These are phyloP conservation scores for Bombus picipes DNA, from an alignment of 1,140 invertebrate genomes.

Conservation along the genomic window DNA sequence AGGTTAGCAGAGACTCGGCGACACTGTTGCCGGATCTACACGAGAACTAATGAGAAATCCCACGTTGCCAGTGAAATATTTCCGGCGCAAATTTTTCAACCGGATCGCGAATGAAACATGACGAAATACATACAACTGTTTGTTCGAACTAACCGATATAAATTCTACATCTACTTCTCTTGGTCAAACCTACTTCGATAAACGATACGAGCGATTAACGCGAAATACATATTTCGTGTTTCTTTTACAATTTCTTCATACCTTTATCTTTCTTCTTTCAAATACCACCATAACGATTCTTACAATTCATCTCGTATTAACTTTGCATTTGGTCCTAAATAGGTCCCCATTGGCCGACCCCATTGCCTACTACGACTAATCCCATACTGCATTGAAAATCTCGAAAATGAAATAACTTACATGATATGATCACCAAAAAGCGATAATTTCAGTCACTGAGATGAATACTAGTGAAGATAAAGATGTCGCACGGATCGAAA, in stretches of 20 bases:
- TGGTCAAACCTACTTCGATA: neutral
- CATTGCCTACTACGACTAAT: too few relatives aligned
- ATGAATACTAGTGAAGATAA: neutral
- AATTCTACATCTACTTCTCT: neutral
- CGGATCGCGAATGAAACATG: conserved; percentile 36
- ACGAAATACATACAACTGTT: conserved; percentile 21
- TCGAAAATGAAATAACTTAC: neutral
- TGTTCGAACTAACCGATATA: neutral
- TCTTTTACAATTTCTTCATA: neutral
- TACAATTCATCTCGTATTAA: neutral
- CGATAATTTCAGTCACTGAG: neutral
- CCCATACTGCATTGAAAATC: neutral
- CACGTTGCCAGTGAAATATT: conserved; percentile 65
- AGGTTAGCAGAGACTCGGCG: conserved; percentile 43
- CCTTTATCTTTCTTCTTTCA: neutral
- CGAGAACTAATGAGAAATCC: conserved; percentile 28
- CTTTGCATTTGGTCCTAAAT: neutral
- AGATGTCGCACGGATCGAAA: neutral
- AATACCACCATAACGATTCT: neutral
- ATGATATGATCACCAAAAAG: neutral
- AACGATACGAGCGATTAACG: neutral
- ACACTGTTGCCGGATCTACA: conserved; percentile 61
- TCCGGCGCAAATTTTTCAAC: conserved; percentile 53
- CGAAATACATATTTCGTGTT: neutral
- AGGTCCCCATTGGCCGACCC: too few relatives aligned